phyloP scores from a whole-genome alignment of 1,140 invertebrate genomes.

The Chlorops oryzae region DNA sequence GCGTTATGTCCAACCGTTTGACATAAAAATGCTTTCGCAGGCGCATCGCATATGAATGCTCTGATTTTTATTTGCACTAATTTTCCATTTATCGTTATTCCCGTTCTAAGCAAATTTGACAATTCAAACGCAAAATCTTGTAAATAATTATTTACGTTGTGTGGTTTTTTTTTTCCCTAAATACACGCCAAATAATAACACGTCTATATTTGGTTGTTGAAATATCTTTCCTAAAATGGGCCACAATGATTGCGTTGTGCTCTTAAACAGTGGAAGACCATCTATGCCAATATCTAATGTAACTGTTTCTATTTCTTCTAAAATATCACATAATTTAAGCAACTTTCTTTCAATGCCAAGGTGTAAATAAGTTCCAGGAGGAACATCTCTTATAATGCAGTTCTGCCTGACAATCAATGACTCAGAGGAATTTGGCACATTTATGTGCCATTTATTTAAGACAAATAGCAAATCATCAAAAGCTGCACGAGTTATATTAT shows the following conservation, averaged over 20 bases:
- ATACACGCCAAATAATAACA: constrained; percentile 5
- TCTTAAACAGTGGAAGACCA: neutral
- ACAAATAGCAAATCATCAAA: neutral
- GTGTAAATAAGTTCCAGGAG: neutral
- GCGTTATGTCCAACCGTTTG: constrained; percentile 5
- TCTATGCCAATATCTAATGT: neutral
- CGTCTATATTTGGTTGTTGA: constrained; percentile 1
- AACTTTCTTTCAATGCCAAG: constrained; percentile 1
- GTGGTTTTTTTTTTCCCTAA: neutral
- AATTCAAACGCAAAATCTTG: neutral
- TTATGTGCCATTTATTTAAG: constrained; percentile 3
- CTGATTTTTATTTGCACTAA: constrained; percentile 2
- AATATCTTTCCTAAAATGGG: neutral
- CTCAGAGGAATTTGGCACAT: constrained; percentile 1
- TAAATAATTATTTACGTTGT: neutral
- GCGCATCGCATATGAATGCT: constrained; percentile 1
- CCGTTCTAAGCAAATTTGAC: constrained; percentile 3
- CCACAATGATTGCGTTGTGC: neutral
- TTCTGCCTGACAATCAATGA: constrained; percentile 1
- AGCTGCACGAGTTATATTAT: neutral
- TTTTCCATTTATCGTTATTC: constrained; percentile 1
- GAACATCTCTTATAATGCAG: neutral
- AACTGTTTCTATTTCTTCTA: neutral
- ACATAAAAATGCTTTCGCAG: constrained; percentile 2
- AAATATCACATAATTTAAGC: neutral